Evolutionary conservation across 2,797 vertebrate genomes (phyloP).

Genomic region (Eutrigla gurnardus): DNA sequence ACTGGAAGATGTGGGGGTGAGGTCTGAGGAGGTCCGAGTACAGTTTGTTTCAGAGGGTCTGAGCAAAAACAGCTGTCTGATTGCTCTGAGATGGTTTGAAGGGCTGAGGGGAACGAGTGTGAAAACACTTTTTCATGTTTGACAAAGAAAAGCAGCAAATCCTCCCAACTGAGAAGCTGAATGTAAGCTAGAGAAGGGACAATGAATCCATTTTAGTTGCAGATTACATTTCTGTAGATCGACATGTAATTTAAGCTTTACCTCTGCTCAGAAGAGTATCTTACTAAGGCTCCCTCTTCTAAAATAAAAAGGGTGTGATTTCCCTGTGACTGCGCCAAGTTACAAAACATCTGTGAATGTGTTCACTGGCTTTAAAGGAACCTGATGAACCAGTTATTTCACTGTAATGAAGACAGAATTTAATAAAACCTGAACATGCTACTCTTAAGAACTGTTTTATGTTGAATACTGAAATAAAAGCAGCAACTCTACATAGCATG

Average conservation of each 20-base stretch:
- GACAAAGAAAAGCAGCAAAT: background rate
- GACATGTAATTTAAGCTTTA: background rate
- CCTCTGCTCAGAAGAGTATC: background rate
- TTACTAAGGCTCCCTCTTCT: background rate
- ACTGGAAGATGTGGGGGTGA: too few species aligned
- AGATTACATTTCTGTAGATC: background rate
- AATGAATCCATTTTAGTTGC: background rate
- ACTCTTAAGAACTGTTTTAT: background rate
- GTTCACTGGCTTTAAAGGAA: background rate
- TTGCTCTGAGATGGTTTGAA: too few species aligned
- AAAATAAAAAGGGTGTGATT: background rate
- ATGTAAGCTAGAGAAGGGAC: background rate
- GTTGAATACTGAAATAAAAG: background rate
- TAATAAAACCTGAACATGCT: background rate
- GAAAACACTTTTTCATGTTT: too few species aligned
- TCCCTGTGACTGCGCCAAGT: background rate
- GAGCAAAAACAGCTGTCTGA: too few species aligned
- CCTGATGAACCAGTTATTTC: background rate
- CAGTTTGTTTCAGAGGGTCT: too few species aligned
- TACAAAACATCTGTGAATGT: background rate
- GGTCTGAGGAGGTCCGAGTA: too few species aligned
- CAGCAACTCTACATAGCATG: too few species aligned
- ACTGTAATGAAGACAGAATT: background rate
- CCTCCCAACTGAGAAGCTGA: background rate
- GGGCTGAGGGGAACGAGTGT: too few species aligned